Percentiles rank a stretch among this genome's conserved stretches.
Conservation (phyloP, 2,113 vertebrate genomes). For the Lepisosteus osseus region DNA sequence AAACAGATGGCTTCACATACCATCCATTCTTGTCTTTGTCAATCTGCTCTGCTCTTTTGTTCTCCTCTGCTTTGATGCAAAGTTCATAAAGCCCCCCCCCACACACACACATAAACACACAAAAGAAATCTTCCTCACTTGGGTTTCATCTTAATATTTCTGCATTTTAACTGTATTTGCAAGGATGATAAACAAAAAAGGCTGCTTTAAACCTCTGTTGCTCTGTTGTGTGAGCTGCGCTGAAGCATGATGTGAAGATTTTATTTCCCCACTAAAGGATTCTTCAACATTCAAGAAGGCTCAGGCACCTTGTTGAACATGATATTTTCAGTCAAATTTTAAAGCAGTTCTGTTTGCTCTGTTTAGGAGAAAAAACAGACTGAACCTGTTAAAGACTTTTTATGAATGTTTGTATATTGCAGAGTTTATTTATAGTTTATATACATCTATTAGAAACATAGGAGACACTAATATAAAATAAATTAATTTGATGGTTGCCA, state of each 20-base stretch:
- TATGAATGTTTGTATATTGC: too few species aligned
- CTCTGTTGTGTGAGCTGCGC: background rate
- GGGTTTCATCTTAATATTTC: background rate
- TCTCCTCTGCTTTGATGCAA: slow-evolving; percentile 83
- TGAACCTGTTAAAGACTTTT: too few species aligned
- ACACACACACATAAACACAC: background rate
- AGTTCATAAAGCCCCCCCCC: slow-evolving; percentile 53
- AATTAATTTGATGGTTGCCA: background rate
- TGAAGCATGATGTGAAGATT: background rate
- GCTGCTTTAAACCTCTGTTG: background rate
- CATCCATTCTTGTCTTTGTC: slow-evolving; percentile 99
- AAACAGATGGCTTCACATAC: slow-evolving; percentile 98
- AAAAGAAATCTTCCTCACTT: slow-evolving; percentile 15
- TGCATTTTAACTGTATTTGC: background rate
- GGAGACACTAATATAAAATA: background rate
- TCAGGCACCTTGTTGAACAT: background rate
- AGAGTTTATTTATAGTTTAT: too few species aligned
- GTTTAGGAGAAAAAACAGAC: background rate
- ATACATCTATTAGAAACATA: too few species aligned
- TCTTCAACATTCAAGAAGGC: background rate
- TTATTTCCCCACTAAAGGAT: slow-evolving; percentile 9
- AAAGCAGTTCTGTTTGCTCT: background rate
- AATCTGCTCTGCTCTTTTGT: slow-evolving; percentile 89
- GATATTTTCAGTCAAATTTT: slow-evolving; percentile 3
- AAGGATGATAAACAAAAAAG: background rate